Base-by-base conservation (phyloP, 2,797 vertebrate species). In the Eulemur coronatus region DNA sequence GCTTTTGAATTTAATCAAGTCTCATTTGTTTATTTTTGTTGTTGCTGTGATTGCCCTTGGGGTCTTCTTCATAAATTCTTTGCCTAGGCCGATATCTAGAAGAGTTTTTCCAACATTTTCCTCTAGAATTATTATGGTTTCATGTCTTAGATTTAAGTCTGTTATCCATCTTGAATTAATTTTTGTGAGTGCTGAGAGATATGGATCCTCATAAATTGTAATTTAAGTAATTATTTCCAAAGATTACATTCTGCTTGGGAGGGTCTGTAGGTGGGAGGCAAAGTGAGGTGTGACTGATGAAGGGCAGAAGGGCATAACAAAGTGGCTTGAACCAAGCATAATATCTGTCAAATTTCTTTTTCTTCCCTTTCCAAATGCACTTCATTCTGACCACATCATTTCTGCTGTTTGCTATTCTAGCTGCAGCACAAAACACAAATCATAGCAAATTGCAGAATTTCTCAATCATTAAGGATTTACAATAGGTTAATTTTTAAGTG, bases 401-500 rank as follows among this genome's bases (percentile, higher is more conserved):
- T 86, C 93, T 93, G 84, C 94, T 97, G 52, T 75, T 96, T 97
- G 94, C 67, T 96, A 97, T 97, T 98, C 97, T 84, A 88, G 93
- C 90, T 72, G 81, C 30, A 95, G 84, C 65, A 89, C 67, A 95
- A 97, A 95, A 73, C 86, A 97, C 84, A 96, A 94, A 96, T 96
- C 95, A 97, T 10, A 55, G 93, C 57, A 96, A 98, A 97, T 84
- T 95, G 92, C 97, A 97, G 93, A 96, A 97, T 93, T 97, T 98
- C 89, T 98, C 93, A 97, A 90, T 97, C 96, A 97, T 97, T 97
- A 98, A 97, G 94, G 85, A 96, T 96, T 98, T 96, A 97, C 93
- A 98, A 98, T 97, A 97, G 96, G 86, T 98, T 97, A 98, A 97
- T 98, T 98, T 97, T 97, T 88, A 97, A 97, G 97, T 96, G 89